Base-by-base conservation (phyloP, 2,113 vertebrate species). In the Falco punctatus region DNA sequence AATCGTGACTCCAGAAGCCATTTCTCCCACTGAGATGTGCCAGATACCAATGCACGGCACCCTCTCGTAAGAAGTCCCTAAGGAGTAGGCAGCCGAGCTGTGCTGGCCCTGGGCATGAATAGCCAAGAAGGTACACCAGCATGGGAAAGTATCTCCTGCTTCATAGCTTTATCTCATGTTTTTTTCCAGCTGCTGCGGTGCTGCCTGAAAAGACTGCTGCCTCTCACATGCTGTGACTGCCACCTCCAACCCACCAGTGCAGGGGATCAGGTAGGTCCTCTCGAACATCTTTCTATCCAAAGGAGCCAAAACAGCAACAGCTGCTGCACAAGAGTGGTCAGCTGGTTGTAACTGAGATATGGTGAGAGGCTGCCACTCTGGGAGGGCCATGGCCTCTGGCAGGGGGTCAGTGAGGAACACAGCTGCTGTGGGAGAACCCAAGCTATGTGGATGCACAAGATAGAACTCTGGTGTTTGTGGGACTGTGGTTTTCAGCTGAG, bases 161-260 rank as follows among this genome's bases (percentile, higher is more conserved):
- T 87, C 55, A 71, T 8, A 59, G 44, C 20, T 66, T 65, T 58
- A 28, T 24, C 24, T 59, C n/a, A 3, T 28, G 1, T 1, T 59
- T 92, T 84, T 52, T 62, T n/a, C n/a, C 35, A 96, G 67, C 15
- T 81, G 30, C 54, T 81, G 44, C 3, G 0, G 11, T 72, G 30
- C 17, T 65, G 48, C 23, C 23, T 83, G 57, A 84, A 89, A 72
- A 72, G 40, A 44, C 15, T 88, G 32, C 46, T 74, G 35, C 66
- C 24, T 32, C 32, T 57, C 26, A 14, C 13, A 4, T 1, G 1
- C 40, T 6, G 3, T n/a, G 46, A 58, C 40, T 86, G 23, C 33
- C 14, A 55, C 9, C 11, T 94, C 40, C 4, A 6, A 9, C 4
- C 17, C 2, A 1, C 42, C 28, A 30, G 14, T 0, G 0, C 24